Base-by-base conservation (phyloP, 2,113 vertebrate species). In the Cephalopholis sonnerati region DNA sequence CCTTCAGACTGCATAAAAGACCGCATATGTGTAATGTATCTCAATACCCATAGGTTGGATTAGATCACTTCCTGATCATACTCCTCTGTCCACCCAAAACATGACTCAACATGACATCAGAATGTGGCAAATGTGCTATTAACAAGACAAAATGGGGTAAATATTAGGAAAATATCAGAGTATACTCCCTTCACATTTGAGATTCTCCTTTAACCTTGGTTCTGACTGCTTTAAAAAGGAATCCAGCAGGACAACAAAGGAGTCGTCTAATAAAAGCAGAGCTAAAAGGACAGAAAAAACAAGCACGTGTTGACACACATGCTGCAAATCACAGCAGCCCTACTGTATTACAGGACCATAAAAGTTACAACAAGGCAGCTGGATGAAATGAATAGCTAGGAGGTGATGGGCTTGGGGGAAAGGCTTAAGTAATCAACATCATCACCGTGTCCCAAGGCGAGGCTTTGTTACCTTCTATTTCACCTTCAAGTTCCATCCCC, bases 261-360 rank as follows among this genome's bases (percentile, higher is more conserved):
- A 13, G 44, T 12, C 0, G 6, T 39, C 16, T 16, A 67, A 58
- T 18, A 11, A 53, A 20, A 57, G 10, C 51, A 39, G 53, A 48
- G 39, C 22, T 17, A 39, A 55, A 12, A 24, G 57, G 27, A 22
- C n/a, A 46, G 54, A 25, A 13, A 39, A n/a, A 51, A 48, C 0
- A 29, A 70, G 48, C 62, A 78, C 1, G 12, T 78, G 69, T 9
- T 24, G 44, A 71, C 70, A 71, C 32, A 53, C 62, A 36, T 76
- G 73, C 32, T 57, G 36, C 58, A 70, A 83, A 74, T 64, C 39
- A 80, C 36, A 63, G 50, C 25, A 50, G 58, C 50, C 18, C 25
- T 1, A n/a, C 36, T 41, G 51, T 5, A 13, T 29, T 32, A 57
- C 29, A 64, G 20, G 24, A 62, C 24, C 7, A 36, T 68, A 46